These are phyloP conservation scores for Pangasius krempfi DNA, from an alignment of 2,797 vertebrate species.

Conservation along the genomic window DNA sequence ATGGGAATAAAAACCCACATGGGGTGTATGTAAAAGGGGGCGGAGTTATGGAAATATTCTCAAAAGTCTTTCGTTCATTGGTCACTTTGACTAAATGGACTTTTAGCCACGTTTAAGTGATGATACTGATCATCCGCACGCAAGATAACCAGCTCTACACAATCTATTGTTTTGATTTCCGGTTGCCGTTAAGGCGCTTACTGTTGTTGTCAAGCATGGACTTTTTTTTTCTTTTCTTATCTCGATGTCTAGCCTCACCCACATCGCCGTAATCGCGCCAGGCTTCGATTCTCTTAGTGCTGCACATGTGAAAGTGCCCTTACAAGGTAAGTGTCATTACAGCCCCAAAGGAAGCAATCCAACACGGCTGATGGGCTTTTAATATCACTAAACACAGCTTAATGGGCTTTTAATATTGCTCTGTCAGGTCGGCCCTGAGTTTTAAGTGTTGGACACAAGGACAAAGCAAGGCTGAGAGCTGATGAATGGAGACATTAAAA, in stretches of 20 bases:
- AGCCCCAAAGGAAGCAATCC: conserved; percentile 20
- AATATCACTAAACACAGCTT: conserved; percentile 39
- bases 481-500: conserved; percentile 45
- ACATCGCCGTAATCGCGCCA: not conserved
- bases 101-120: not conserved
- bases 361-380: conserved; percentile 47
- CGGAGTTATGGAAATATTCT: not conserved
- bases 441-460: conserved; percentile 44
- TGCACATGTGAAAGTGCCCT: not conserved
- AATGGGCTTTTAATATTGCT: conserved; percentile 52
- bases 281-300: not conserved
- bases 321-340: conserved; percentile 47
- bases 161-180: not conserved
- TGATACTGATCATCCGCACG: not conserved
- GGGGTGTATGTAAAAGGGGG: not conserved
- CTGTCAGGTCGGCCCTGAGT: conserved; percentile 43
- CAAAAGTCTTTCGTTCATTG: not conserved
- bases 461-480: conserved; percentile 28
- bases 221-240: not conserved
- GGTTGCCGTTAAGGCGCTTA: not conserved
- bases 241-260: not conserved
- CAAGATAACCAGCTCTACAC: not conserved
- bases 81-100: not conserved
- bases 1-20: not conserved
- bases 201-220: not conserved